Conservation (phyloP, 2,113 vertebrate species). For the Prionailurus bengalensis region DNA sequence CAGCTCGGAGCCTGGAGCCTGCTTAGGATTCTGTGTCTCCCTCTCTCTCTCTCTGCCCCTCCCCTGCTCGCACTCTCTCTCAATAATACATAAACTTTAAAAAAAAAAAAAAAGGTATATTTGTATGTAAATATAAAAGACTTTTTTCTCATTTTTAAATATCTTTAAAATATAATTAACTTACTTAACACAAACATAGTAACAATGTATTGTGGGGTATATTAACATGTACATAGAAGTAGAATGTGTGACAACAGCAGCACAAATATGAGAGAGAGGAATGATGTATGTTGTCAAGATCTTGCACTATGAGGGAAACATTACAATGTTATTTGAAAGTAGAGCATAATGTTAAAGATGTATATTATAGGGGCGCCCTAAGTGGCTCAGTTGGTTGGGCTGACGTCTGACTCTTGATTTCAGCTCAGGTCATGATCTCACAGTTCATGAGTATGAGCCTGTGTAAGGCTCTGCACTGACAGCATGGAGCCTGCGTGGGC, state of each 20-base stretch:
- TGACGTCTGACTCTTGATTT: too few relatives aligned
- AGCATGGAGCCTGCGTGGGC: too few relatives aligned
- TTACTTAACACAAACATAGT: slow-evolving; percentile 7
- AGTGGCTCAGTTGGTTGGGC: too few relatives aligned
- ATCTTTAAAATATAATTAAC: neutral
- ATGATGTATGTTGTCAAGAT: neutral
- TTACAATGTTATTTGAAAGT: neutral
- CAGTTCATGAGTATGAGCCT: too few relatives aligned
- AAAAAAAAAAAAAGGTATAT: neutral
- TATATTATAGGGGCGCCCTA: neutral
- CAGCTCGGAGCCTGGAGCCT: too few relatives aligned
- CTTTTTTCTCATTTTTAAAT: slow-evolving; percentile 26
- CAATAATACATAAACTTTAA: too few relatives aligned
- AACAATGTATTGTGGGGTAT: neutral
- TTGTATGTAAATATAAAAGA: neutral
- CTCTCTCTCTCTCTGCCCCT: too few relatives aligned
- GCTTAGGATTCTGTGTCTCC: too few relatives aligned
- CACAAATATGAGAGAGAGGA: neutral
- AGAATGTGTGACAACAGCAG: neutral
- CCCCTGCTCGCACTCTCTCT: too few relatives aligned
- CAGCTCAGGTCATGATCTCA: too few relatives aligned
- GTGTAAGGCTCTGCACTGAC: too few relatives aligned
- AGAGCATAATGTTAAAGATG: neutral
- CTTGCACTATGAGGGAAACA: neutral
- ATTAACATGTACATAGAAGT: neutral